These are phyloP conservation scores for Gallinago solitaria DNA, from an alignment of 2,797 vertebrate species.

Conservation along the genomic window DNA sequence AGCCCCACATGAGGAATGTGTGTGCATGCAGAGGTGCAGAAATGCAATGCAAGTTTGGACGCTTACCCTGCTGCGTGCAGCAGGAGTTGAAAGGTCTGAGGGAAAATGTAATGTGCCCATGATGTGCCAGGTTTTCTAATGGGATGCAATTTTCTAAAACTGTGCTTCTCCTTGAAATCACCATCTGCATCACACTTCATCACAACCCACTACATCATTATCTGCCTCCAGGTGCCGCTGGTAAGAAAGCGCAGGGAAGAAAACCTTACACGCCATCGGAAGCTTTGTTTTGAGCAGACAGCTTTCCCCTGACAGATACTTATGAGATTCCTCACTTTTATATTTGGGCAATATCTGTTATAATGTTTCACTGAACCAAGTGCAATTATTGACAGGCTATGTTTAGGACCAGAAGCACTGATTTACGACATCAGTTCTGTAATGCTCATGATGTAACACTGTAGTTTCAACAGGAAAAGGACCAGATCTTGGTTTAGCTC, in stretches of 20 bases:
- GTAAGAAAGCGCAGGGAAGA: neutral
- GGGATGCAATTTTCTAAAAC: neutral
- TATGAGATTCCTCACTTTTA: neutral
- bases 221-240: neutral
- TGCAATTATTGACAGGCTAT: neutral
- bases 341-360: neutral
- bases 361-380: neutral
- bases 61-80: neutral
- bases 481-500: neutral
- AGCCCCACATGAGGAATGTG: neutral
- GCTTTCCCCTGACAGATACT: neutral
- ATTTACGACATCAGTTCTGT: neutral
- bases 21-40: neutral
- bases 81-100: neutral
- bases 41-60: neutral
- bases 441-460: neutral
- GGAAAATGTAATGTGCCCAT: rapidly evolving
- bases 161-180: neutral
- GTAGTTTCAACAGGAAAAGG: neutral
- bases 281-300: neutral
- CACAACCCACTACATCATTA: neutral
- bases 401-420: neutral
- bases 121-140: neutral
- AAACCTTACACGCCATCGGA: neutral
- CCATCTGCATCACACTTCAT: neutral